Conservation (phyloP, 1,140 invertebrate genomes). For the Diachasma alloeum region DNA sequence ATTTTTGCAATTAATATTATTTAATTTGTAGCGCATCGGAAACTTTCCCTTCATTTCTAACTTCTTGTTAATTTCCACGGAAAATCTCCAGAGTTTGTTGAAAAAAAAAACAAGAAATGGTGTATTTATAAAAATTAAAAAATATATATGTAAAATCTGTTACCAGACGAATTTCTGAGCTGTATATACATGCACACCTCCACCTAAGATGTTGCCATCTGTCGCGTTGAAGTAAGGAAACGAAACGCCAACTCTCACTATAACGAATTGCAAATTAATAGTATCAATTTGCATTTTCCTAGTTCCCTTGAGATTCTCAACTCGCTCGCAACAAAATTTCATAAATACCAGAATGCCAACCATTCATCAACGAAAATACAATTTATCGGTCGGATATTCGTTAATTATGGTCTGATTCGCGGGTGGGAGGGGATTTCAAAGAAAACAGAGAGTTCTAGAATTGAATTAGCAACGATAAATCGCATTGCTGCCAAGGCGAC, state of each 20-base stretch:
- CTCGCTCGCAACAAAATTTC: not conserved
- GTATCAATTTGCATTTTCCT: conserved; percentile 51
- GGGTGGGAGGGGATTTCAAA: conserved; percentile 7
- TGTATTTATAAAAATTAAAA: no score
- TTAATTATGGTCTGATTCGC: conserved; percentile 37
- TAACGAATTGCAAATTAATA: conserved; percentile 59
- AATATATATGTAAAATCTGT: no score
- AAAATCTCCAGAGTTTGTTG: no score
- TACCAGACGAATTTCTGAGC: no score
- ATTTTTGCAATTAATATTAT: no score
- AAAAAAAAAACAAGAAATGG: no score
- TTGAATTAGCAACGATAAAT: conserved; percentile 63
- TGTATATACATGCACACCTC: no score
- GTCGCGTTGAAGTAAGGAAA: not conserved
- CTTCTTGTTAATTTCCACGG: no score
- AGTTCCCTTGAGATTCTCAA: not conserved
- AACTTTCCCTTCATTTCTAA: no score
- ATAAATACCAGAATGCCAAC: not conserved
- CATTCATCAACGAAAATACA: not conserved
- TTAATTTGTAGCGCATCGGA: no score
- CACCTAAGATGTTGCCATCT: no score
- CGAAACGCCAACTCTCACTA: not conserved
- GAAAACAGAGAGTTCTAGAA: conserved; percentile 35
- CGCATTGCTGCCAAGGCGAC: conserved; percentile 41
- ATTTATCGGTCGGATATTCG: conserved; percentile 36